Evolutionary conservation across 1,140 invertebrate genomes (phyloP), one percentile per base, ranked within the genome.

Genomic region (Cotesia glomerata): DNA sequence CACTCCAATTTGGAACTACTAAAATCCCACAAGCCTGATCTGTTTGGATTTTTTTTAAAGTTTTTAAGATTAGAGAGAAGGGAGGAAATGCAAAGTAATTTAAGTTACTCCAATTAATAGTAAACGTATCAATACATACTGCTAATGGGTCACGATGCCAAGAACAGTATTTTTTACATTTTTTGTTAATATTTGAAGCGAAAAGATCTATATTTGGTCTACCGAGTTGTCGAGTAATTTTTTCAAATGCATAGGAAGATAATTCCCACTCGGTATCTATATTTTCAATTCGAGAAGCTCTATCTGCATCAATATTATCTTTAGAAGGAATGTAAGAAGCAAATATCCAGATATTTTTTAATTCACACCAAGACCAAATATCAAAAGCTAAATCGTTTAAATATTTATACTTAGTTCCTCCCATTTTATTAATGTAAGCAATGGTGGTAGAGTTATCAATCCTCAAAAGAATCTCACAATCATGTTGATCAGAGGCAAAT

Each of bases 301-400:
- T 16, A 16, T 69, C 67, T 3, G 14, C 56, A 35, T 56, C 8
- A 11, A 39, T 9, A 16, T 49, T 70, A 39, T 45, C 56, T 16
- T 58, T 1, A 8, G 68, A 62, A 61, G 36, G 66, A n/a, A n/a
- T n/a, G n/a, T n/a, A n/a, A n/a, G n/a, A n/a, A n/a, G n/a, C n/a
- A n/a, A 58, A 68, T 56, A 68, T 68, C 56, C 61, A 74, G n/a
- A 79, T 59, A 11, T 74, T 51, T 52, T 65, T 69, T 0, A 52
- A 0, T 36, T 78, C 78, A 56, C 77, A 77, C 73, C 75, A 79
- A 16, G 65, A 51, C 78, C 77, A 79, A 18, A 73, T 73, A 51
- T 36, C 32, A n/a, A n/a, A 35, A 11, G 72, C 45, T 7, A 73
- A 5, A 8, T 49, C 32, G 54, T 39, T 69, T 2, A 73, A 51